phyloP scores from a whole-genome alignment of 2,797 vertebrate genomes.

The Halcyon badia region DNA sequence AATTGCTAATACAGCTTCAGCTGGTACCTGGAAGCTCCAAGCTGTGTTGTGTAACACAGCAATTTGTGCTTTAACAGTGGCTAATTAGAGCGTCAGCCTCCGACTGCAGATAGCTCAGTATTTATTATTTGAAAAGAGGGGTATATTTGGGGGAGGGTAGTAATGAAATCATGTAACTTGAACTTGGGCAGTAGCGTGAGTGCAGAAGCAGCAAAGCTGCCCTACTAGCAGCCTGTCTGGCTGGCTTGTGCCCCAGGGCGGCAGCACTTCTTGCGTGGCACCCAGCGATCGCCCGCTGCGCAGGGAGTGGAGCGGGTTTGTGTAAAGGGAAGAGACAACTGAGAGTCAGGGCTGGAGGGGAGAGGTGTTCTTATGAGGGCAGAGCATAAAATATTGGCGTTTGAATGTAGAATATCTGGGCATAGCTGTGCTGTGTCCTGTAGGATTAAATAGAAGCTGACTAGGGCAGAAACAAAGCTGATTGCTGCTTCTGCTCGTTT shows the following conservation, averaged over 20 bases:
- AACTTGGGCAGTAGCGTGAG: accelerated
- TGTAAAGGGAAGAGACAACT: not conserved
- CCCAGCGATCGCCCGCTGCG: accelerated
- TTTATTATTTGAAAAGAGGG: not conserved
- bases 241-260: accelerated
- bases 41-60: conserved; percentile 1
- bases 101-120: not conserved
- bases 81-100: not conserved
- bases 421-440: not conserved
- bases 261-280: accelerated
- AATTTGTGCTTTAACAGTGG: not conserved
- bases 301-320: not conserved
- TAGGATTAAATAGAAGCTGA: not conserved
- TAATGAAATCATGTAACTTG: not conserved
- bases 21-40: not conserved
- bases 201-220: not conserved
- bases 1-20: not conserved
- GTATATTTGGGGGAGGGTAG: not conserved
- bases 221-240: accelerated
- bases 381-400: accelerated
- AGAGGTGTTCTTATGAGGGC: not conserved
- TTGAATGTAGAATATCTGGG: not conserved
- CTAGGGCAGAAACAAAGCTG: not conserved
- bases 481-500: not conserved
- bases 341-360: not conserved